Evolutionary conservation across 2,888 invertebrate genomes (phyloP), one percentile per base, ranked within the genome.

Genomic region (Thumatha senex): DNA sequence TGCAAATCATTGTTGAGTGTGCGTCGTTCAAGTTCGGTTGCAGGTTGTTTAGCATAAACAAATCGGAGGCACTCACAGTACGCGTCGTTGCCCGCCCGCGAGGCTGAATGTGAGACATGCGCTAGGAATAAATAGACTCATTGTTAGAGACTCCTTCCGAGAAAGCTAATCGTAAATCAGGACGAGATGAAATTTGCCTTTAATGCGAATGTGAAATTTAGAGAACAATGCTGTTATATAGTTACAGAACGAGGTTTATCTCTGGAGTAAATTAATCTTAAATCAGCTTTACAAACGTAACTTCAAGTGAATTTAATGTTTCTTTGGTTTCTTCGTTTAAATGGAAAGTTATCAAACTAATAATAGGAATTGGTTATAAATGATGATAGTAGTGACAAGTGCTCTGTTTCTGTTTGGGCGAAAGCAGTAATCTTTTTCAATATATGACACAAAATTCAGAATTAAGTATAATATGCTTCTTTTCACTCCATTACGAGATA

Each of bases 1-100:
- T 87, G 84, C 70, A 80, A 86, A 86, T 86, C 64, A 81, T 84
- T 86, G 82, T 82, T 79, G 78, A 83, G 76, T 80, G 70, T 72
- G 74, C 80, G 67, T 63, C 67, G 72, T 70, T 71, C 62, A 68
- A 80, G 80, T 82, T 82, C 51, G 70, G 78, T 76, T 80, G 78
- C 76, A 80, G 67, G 73, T 80, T 81, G 78, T 80, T 88, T 84
- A 84, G 79, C 85, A 86, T 86, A 85, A 84, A 86, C 84, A 85
- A 86, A 84, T 84, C 80, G 78, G 67, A 63, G 53, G 38, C 53
- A 56, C 46, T 60, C 48, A 40, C 18, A 40, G 54, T 44, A 45
- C 42, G 48, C 50, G 56, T 45, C 43, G 40, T 36, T 39, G 18
- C 31, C 44, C 46, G 38, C 52, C 43, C 40, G 51, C 46, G 47